These are phyloP conservation scores for Hiodon tergisus DNA, from an alignment of 2,113 vertebrate genomes.

Conservation along the genomic window DNA sequence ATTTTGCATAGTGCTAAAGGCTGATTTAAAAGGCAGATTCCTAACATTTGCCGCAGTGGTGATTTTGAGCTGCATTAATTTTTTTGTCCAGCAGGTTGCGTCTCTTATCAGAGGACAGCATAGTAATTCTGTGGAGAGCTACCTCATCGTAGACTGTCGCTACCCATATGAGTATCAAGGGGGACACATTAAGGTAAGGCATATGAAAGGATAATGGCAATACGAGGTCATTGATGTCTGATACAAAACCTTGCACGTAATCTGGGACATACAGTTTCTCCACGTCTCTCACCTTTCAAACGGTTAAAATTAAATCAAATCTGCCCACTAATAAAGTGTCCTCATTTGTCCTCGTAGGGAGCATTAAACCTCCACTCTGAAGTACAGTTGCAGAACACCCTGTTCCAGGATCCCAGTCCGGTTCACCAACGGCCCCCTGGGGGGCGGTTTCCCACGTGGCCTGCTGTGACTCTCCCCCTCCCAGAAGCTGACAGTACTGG, in stretches of 20 bases:
- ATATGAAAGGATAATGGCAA: neutral
- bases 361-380: constrained; percentile 47
- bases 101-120: constrained; percentile 39
- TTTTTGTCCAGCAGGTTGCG: constrained; percentile 41
- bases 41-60: neutral
- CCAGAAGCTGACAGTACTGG: neutral
- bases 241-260: too few relatives aligned
- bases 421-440: neutral
- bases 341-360: constrained; percentile 30
- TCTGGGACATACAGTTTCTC: too few relatives aligned
- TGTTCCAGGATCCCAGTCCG: constrained; percentile 22
- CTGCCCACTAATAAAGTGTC: too few relatives aligned
- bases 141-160: constrained; percentile 47
- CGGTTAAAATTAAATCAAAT: too few relatives aligned
- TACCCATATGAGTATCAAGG: constrained; percentile 51
- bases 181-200: constrained; percentile 48
- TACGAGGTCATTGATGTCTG: neutral
- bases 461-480: neutral
- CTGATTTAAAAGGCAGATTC: neutral
- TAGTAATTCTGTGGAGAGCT: constrained; percentile 28
- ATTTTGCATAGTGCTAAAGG: too few relatives aligned
- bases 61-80: neutral
- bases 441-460: neutral
- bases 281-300: too few relatives aligned
- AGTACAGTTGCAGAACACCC: constrained; percentile 35